Percentiles rank a stretch among this genome's conserved stretches.
Conservation (phyloP, 2,888 invertebrate species). For the Dendrolimus houi region DNA sequence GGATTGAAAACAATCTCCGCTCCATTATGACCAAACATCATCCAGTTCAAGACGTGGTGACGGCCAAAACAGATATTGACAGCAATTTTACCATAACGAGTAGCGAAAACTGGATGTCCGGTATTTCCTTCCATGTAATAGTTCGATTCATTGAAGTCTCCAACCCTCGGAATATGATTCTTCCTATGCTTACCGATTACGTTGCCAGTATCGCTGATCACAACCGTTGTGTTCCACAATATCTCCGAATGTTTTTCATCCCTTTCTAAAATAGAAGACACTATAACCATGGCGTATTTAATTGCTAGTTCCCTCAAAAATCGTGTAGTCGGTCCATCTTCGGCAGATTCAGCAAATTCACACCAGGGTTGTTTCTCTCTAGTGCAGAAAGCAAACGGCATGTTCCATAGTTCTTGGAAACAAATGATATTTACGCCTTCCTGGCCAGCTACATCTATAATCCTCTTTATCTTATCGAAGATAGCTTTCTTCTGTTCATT, state of each 20-base stretch:
- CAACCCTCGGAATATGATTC: slow-evolving; percentile 98
- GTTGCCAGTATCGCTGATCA: slow-evolving; percentile 91
- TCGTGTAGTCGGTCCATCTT: slow-evolving; percentile 90
- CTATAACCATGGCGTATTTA: slow-evolving; percentile 93
- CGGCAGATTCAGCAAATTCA: slow-evolving; percentile 96
- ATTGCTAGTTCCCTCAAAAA: slow-evolving; percentile 88
- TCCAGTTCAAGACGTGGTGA: slow-evolving; percentile 98
- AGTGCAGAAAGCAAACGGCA: slow-evolving; percentile 99
- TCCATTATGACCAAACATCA: slow-evolving; percentile 97
- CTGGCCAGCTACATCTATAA: slow-evolving; percentile 88
- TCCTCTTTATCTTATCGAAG: slow-evolving; percentile 83
- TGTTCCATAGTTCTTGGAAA: slow-evolving; percentile 98
- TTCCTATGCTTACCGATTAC: slow-evolving; percentile 97
- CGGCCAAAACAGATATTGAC: slow-evolving; percentile 98
- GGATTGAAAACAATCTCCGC: slow-evolving; percentile 99
- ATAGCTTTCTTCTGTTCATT: slow-evolving; percentile 88
- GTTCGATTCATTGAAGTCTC: slow-evolving; percentile 99
- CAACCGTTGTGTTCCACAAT: slow-evolving; percentile 97
- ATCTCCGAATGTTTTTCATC: slow-evolving; percentile 91
- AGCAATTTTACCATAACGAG: slow-evolving; percentile 91
- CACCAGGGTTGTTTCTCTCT: slow-evolving; percentile 98
- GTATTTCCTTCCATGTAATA: slow-evolving; percentile 98
- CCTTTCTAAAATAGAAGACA: slow-evolving; percentile 96
- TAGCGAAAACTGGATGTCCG: slow-evolving; percentile 95
- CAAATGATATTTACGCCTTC: slow-evolving; percentile 94